Evolutionary conservation across 2,113 vertebrate species (phyloP).

Genomic region (Dasyurus viverrinus): DNA sequence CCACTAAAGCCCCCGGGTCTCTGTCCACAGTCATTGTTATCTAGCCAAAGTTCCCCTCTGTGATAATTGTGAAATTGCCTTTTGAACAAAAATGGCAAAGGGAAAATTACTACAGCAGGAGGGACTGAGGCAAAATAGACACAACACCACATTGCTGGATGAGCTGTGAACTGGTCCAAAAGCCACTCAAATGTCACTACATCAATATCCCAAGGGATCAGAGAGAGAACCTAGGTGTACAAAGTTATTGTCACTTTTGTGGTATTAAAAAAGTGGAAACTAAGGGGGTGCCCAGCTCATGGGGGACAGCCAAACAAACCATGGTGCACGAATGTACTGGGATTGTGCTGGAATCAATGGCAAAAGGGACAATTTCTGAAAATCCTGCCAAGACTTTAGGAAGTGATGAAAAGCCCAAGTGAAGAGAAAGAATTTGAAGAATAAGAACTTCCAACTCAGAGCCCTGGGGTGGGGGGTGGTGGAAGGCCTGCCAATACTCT

Average conservation of each 20-base stretch:
- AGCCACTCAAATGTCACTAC: not conserved
- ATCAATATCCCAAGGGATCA: not conserved
- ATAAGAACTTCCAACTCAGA: not conserved
- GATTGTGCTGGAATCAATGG: not conserved
- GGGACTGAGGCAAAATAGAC: not conserved
- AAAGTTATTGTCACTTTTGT: not conserved
- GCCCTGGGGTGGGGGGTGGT: too few species aligned
- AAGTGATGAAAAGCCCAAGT: not conserved
- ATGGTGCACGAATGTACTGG: not conserved
- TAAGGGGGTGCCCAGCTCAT: not conserved
- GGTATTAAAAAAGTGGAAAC: not conserved
- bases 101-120: not conserved
- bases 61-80: not conserved
- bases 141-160: accelerated
- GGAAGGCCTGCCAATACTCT: too few species aligned
- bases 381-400: not conserved
- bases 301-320: not conserved
- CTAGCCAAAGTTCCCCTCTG: not conserved
- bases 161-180: not conserved
- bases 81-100: not conserved
- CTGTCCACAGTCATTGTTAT: not conserved
- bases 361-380: not conserved
- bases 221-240: not conserved
- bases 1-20: not conserved
- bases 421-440: not conserved